phyloP scores from a whole-genome alignment of 2,113 vertebrate species.

The Poeciliopsis turrubarensis region DNA sequence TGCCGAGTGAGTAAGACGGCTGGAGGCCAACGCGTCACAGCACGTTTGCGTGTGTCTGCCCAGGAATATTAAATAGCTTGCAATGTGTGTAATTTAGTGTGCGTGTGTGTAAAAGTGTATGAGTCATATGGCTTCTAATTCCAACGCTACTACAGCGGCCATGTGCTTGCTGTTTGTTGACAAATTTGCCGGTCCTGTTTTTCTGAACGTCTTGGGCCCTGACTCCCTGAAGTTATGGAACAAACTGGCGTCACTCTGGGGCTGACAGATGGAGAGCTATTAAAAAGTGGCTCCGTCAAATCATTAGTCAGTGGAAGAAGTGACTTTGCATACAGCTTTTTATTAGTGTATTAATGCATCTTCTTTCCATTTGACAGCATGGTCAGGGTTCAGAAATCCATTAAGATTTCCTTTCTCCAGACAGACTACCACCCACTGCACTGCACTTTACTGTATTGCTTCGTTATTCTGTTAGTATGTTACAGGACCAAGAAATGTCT shows the following conservation, averaged over 20 bases:
- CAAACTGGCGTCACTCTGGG: slow-evolving; percentile 36
- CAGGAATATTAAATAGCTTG: slow-evolving; percentile 55
- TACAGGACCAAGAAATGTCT: slow-evolving; percentile 29
- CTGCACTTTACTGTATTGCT: slow-evolving; percentile 23
- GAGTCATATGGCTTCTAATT: slow-evolving; percentile 39
- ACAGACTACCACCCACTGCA: slow-evolving; percentile 24
- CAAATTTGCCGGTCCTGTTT: slow-evolving; percentile 61
- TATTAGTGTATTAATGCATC: slow-evolving; percentile 49
- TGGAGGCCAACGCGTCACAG: slow-evolving; percentile 57
- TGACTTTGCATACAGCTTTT: slow-evolving; percentile 38
- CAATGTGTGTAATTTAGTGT: slow-evolving; percentile 20
- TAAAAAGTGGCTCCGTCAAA: slow-evolving; percentile 53
- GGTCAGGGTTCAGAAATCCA: slow-evolving; percentile 52
- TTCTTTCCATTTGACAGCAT: slow-evolving; percentile 46
- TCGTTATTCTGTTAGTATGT: slow-evolving; percentile 42
- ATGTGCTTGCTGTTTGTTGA: slow-evolving; percentile 71
- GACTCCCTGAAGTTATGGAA: slow-evolving; percentile 48
- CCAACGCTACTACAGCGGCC: slow-evolving; percentile 47
- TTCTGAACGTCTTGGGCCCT: slow-evolving; percentile 17
- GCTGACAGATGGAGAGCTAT: slow-evolving; percentile 55
- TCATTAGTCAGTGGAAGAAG: slow-evolving; percentile 62
- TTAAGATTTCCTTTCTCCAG: slow-evolving; percentile 44
- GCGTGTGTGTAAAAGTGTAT: slow-evolving; percentile 31
- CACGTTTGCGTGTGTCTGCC: slow-evolving; percentile 44
- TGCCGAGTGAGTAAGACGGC: slow-evolving; percentile 63